Conservation (phyloP, 92 coral and sea anemone species). For the Epizoanthus scotinus region DNA sequence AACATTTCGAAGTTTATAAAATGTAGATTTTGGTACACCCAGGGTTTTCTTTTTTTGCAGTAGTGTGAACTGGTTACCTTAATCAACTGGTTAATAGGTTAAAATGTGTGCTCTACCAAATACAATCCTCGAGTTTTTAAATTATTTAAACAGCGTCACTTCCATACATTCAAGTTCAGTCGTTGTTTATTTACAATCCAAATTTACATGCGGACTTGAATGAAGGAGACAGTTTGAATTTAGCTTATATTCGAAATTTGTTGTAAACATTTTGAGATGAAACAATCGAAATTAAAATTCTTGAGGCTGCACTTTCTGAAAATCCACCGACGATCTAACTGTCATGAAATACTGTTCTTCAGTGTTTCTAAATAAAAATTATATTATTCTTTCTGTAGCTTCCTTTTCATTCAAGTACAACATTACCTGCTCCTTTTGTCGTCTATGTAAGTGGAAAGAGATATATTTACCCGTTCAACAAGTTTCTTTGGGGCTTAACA, state of each 20-base stretch:
- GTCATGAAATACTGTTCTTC: too few relatives aligned
- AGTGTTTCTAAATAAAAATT: too few relatives aligned
- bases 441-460: too few relatives aligned
- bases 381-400: too few relatives aligned
- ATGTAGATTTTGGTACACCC: too few relatives aligned
- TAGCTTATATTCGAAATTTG: conserved; percentile 17
- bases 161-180: conserved; percentile 5
- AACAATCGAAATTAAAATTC: not conserved
- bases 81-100: conserved; percentile 16
- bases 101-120: conserved; percentile 19
- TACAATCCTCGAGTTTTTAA: conserved; percentile 26
- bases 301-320: not conserved
- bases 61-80: too few relatives aligned
- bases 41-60: too few relatives aligned
- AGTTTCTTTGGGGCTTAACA: not conserved
- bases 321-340: too few relatives aligned
- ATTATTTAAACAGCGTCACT: conserved; percentile 24
- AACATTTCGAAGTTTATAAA: too few relatives aligned
- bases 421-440: too few relatives aligned
- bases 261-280: conserved; percentile 18
- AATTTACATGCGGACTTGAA: conserved; percentile 23
- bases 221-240: conserved; percentile 20
- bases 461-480: not conserved
- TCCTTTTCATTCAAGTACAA: too few relatives aligned
- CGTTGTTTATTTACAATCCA: conserved; percentile 21